Percentiles rank a stretch among this genome's conserved stretches.
These are phyloP conservation scores for Fragum fragum DNA, from an alignment of 2,888 invertebrate species.

Conservation along the genomic window DNA sequence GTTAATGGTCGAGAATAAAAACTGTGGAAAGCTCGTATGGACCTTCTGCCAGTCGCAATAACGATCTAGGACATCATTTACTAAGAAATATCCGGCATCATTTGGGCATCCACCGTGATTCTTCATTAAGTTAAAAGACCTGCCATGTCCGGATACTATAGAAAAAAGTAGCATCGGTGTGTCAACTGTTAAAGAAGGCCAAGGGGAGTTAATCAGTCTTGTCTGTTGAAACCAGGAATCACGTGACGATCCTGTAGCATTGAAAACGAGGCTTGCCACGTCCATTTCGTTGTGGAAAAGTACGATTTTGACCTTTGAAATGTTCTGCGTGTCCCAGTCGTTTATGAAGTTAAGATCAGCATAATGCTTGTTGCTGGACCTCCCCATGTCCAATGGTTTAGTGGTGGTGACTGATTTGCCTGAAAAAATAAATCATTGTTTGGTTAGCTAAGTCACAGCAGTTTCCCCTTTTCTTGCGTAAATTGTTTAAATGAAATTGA, in stretches of 20 bases:
- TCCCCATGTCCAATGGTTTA: neutral
- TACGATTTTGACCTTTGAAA: neutral
- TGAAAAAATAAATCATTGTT: no score
- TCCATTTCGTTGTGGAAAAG: conserved; percentile 3
- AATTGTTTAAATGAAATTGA: no score
- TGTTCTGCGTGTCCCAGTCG: neutral
- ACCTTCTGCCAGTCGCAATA: neutral
- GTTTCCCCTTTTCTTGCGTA: no score
- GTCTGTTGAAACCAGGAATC: neutral
- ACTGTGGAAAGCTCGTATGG: neutral
- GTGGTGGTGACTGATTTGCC: neutral
- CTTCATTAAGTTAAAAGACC: neutral
- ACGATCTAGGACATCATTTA: neutral
- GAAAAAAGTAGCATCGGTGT: neutral
- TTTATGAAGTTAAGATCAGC: neutral
- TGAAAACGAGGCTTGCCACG: neutral
- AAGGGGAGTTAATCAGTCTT: neutral
- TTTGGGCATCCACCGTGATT: neutral
- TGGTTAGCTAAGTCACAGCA: no score
- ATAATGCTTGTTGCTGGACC: conserved; percentile 2
- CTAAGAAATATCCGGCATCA: neutral
- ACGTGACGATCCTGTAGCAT: neutral
- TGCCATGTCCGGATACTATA: neutral
- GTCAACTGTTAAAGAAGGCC: neutral
- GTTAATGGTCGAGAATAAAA: neutral